These are phyloP conservation scores for Automeris io DNA, from an alignment of 2,888 invertebrate species.

Conservation along the genomic window DNA sequence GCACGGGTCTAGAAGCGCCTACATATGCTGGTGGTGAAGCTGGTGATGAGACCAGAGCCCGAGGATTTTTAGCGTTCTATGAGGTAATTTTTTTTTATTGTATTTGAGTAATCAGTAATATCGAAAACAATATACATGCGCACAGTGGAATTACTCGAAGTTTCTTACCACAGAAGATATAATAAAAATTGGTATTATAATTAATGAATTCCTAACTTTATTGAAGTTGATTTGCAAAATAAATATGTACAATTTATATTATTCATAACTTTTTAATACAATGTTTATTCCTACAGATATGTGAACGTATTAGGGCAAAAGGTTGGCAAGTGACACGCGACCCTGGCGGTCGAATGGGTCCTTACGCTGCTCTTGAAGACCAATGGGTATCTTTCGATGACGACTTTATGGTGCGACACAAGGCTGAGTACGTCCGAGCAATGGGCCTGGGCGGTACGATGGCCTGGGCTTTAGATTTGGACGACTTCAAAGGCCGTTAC, in stretches of 20 bases:
- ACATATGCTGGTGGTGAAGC: conserved; percentile 93
- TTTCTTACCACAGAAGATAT: too few relatives aligned
- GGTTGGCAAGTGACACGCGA: conserved; percentile 89
- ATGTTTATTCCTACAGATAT: conserved; percentile 77
- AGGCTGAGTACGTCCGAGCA: conserved; percentile 87
- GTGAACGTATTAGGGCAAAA: conserved; percentile 83
- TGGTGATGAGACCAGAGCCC: conserved; percentile 90
- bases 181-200: too few relatives aligned
- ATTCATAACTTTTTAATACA: too few relatives aligned
- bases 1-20: conserved; percentile 83
- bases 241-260: too few relatives aligned
- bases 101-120: too few relatives aligned
- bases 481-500: conserved; percentile 86
- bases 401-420: conserved; percentile 87
- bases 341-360: conserved; percentile 88
- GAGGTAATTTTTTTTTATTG: too few relatives aligned
- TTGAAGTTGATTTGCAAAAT: too few relatives aligned
- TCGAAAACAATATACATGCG: too few relatives aligned
- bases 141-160: too few relatives aligned
- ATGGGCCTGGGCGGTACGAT: conserved; percentile 91
- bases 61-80: conserved; percentile 92
- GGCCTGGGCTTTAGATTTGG: conserved; percentile 93
- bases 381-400: conserved; percentile 98
- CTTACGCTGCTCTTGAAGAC: conserved; percentile 88
- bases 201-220: too few relatives aligned